Base-by-base conservation (phyloP, 2,888 invertebrate species). In the Drosophila ustulata region DNA sequence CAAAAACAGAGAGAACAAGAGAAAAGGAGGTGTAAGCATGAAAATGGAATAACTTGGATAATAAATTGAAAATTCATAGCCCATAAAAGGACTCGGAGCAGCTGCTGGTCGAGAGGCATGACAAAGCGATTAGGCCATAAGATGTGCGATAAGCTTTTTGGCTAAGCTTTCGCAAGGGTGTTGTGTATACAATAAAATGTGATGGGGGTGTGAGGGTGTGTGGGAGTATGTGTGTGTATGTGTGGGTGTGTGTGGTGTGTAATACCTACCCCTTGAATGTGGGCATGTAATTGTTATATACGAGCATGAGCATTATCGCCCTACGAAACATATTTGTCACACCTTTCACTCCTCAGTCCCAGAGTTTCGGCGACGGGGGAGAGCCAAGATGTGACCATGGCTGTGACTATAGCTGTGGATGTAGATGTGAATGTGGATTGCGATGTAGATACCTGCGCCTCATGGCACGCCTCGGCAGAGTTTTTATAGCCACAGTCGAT, bases 301-400 rank as follows among this genome's bases (percentile, higher is more conserved):
- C 25, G 32, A 43, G 23, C 4, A 28, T 18, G 32, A 25, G 74
- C 65, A 72, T 82, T 80, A 83, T 69, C 82, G 55, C 71, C 70
- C 59, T 18, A 66, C 66, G 68, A 62, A 62, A 41, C 18, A 73
- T 78, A 70, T 69, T 84, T 84, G 75, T 82, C 87, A 84, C 88
- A 81, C 88, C 88, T 87, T 58, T 66, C 52, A 59, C 82, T 66
- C 63, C 65, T n/a, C 5, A 4, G 11, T 11, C 70, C 68, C 72
- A 49, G n/a, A 43, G 53, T 18, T 18, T 18, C 45, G 8, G 11
- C 46, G 28, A 32, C 39, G 56, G 53, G 41, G 66, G 70, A 71
- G 70, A 50, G 57, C 37, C 23, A 52, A 59, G 59, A 47, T 68
- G 37, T 37, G 37, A 37, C 37, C 37, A 37, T 37, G 37, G 37